Base-by-base conservation (phyloP, 2,797 vertebrate species). In the Varecia variegata region DNA sequence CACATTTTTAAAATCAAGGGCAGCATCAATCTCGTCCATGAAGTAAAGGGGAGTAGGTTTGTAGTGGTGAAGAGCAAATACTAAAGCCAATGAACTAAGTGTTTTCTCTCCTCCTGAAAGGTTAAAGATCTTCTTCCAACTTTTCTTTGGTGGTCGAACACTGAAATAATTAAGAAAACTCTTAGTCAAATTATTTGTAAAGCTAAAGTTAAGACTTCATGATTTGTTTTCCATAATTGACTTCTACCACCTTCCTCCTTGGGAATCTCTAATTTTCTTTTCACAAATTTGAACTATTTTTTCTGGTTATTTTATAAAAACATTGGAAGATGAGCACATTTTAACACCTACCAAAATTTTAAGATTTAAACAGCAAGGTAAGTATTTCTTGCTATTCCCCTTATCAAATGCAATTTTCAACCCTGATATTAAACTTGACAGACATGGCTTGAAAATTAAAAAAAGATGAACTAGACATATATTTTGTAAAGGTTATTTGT, bases 121-220 rank as follows among this genome's bases (percentile, higher is more conserved):
- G 96, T 99, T 99, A 70, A 99, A 99, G 96, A 99, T 99, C 98
- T 99, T 99, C 98, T 99, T 99, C 99, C 99, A 99, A 93, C 99
- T 99, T 97, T 99, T 99, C 98, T 99, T 99, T 3, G 99, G 99
- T 88, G 99, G 99, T 52, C 99, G 99, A 83, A 99, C 99, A 71
- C 99, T 99, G 92, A 50, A 98, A 96, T 38, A 77, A 95, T n/a
- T 6, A 20, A 60, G 30, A 94, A 90, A 14, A 77, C 40, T 95
- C 5, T 52, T 70, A 91, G 47, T 85, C 21, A 88, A 77, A 82
- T 88, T 56, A 85, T 13, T 84, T 85, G 23, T 32, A 94, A 90
- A 96, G 14, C 76, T 80, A n/a, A 95, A 56, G 35, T 67, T 62
- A 86, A 89, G 32, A 73, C 5, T 71, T 79, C 10, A 12, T 76